Conservation (phyloP, 2,888 invertebrate species). For the Plebejus argus region DNA sequence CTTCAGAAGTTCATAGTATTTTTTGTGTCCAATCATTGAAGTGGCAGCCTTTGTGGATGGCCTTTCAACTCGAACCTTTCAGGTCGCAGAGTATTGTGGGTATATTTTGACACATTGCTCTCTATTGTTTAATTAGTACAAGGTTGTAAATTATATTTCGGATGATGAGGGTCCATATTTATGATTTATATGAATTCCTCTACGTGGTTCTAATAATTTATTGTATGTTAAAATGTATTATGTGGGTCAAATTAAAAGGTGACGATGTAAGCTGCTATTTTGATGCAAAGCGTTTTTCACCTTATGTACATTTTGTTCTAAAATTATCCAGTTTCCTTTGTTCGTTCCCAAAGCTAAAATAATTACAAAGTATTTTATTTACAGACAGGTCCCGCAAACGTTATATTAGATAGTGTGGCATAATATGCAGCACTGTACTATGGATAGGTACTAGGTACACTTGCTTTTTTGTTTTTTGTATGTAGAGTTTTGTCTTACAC, state of each 20-base stretch:
- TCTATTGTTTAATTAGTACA: slow-evolving; percentile 69
- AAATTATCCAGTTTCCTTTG: neutral
- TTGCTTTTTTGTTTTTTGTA: no score
- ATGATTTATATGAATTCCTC: slow-evolving; percentile 61
- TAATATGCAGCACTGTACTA: neutral
- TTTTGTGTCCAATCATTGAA: slow-evolving; percentile 55
- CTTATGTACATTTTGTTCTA: neutral
- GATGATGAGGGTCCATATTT: slow-evolving; percentile 59
- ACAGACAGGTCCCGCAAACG: neutral
- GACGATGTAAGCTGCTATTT: neutral
- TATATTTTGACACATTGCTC: slow-evolving; percentile 78
- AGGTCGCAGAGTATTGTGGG: slow-evolving; percentile 59
- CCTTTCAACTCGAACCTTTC: slow-evolving; percentile 43
- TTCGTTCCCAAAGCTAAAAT: neutral
- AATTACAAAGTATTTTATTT: neutral
- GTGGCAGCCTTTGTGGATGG: slow-evolving; percentile 47
- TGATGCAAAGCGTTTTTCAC: no score
- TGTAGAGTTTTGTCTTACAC: no score
- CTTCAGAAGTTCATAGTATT: slow-evolving; percentile 77
- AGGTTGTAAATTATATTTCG: slow-evolving; percentile 69
- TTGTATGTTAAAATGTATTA: slow-evolving; percentile 13
- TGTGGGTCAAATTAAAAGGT: slow-evolving; percentile 1
- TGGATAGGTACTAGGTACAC: no score
- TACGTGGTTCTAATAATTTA: slow-evolving; percentile 9
- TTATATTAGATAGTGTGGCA: neutral